phyloP scores from a whole-genome alignment of 2,888 invertebrate genomes.

The Drosophila flavopinicola region DNA sequence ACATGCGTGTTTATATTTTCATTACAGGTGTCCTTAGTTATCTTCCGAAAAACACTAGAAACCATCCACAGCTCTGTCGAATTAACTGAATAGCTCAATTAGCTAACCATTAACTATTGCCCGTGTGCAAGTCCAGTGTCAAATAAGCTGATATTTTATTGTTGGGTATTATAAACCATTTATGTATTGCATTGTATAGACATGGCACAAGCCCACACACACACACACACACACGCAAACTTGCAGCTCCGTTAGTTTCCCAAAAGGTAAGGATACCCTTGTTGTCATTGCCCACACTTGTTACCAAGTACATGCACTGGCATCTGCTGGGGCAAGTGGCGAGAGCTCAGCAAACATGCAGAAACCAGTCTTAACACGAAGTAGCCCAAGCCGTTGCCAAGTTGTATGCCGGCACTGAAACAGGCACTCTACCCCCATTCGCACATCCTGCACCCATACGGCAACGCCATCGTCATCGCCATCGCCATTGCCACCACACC shows the following conservation, averaged over 20 bases:
- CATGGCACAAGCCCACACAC: conserved; percentile 12
- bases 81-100: conserved; percentile 25
- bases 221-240: conserved; percentile 10
- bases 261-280: conserved; percentile 33
- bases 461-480: background rate
- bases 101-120: conserved; percentile 14
- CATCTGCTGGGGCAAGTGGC: conserved; percentile 58
- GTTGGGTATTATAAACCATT: conserved; percentile 30
- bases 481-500: conserved; percentile 1
- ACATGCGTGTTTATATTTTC: no score
- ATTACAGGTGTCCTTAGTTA: background rate
- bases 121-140: background rate
- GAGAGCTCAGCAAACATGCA: conserved; percentile 62
- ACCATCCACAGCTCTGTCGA: conserved; percentile 11
- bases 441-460: background rate
- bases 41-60: background rate
- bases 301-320: conserved; percentile 52
- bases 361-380: conserved; percentile 36
- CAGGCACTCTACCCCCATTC: conserved; percentile 3
- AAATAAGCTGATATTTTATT: conserved; percentile 18
- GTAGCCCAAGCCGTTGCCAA: conserved; percentile 18
- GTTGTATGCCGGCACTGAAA: conserved; percentile 7
- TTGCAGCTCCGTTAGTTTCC: conserved; percentile 1
- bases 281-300: conserved; percentile 43
- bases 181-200: conserved; percentile 41